Evolutionary conservation across 1,140 invertebrate species (phyloP).

Genomic region (Diplogasteroides magnus): DNA sequence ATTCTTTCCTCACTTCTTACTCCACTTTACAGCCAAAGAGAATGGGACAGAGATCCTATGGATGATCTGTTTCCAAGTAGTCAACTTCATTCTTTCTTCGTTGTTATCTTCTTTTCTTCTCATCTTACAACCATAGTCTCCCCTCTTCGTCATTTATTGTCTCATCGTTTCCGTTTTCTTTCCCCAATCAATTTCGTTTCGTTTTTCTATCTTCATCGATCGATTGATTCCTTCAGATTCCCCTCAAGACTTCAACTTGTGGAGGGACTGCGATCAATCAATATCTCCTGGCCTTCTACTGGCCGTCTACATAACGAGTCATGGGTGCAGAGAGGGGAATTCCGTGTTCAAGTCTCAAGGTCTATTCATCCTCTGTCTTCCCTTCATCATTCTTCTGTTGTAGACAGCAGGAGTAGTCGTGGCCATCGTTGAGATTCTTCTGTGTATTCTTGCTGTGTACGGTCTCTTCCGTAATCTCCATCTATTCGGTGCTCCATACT

Average conservation of each 20-base stretch:
- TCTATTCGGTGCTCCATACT: conserved; percentile 45
- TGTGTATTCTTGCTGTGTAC: conserved; percentile 50
- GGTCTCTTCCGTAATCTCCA: conserved; percentile 52
- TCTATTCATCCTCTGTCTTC: no score
- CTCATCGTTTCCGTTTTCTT: conserved; percentile 5
- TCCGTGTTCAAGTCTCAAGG: conserved; percentile 28
- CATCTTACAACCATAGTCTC: conserved; percentile 5
- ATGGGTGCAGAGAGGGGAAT: conserved; percentile 4
- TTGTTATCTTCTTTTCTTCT: background rate
- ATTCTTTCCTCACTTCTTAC: no score
- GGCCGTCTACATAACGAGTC: background rate
- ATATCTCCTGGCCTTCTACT: background rate
- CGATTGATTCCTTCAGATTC: no score
- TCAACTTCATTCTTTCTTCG: background rate
- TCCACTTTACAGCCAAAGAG: no score
- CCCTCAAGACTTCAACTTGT: no score
- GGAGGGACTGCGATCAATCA: background rate
- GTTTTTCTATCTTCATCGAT: no score
- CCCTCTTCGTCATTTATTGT: conserved; percentile 1
- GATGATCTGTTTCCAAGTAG: conserved; percentile 1
- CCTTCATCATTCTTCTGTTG: conserved; percentile 16
- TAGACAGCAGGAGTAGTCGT: conserved; percentile 53
- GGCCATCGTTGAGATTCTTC: conserved; percentile 48
- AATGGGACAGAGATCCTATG: no score
- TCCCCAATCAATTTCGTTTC: background rate